Conservation (phyloP, 2,797 vertebrate genomes). For the Pipistrellus kuhlii region DNA sequence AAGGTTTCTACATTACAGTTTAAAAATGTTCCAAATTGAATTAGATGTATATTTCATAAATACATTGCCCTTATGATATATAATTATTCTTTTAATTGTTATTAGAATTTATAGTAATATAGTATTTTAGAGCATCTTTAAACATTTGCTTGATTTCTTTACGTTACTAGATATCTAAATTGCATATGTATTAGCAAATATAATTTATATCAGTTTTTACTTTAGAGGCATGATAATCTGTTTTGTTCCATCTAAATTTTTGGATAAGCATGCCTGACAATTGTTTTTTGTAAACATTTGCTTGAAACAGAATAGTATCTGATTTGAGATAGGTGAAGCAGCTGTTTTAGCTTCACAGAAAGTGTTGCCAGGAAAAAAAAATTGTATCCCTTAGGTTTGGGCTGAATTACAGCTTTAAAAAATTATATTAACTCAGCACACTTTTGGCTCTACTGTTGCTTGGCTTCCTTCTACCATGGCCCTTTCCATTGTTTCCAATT, state of each 20-base stretch:
- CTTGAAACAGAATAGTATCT: slow-evolving; percentile 24
- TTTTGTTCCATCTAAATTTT: not conserved
- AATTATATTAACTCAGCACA: slow-evolving; percentile 61
- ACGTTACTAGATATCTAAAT: not conserved
- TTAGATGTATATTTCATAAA: not conserved
- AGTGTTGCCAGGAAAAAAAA: slow-evolving; percentile 56
- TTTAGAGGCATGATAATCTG: not conserved
- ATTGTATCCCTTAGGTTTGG: not conserved
- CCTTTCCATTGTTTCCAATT: slow-evolving; percentile 15
- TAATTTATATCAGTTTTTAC: not conserved
- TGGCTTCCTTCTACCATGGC: slow-evolving; percentile 1
- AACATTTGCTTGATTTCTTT: not conserved
- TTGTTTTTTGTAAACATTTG: slow-evolving; percentile 53
- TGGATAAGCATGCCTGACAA: not conserved
- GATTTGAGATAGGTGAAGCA: slow-evolving; percentile 53
- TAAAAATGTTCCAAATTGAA: not conserved
- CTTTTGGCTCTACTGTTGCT: not conserved
- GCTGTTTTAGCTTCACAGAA: slow-evolving; percentile 41
- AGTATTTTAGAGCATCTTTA: not conserved
- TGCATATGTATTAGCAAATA: not conserved
- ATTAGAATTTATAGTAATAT: not conserved
- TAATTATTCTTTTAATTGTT: not conserved
- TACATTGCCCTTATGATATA: not conserved
- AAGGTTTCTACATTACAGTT: not conserved
- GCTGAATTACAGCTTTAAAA: slow-evolving; percentile 66